Percentiles rank a stretch among this genome's conserved stretches.
phyloP scores from a whole-genome alignment of 2,888 invertebrate genomes.

The Trissolcus brochymenae region DNA sequence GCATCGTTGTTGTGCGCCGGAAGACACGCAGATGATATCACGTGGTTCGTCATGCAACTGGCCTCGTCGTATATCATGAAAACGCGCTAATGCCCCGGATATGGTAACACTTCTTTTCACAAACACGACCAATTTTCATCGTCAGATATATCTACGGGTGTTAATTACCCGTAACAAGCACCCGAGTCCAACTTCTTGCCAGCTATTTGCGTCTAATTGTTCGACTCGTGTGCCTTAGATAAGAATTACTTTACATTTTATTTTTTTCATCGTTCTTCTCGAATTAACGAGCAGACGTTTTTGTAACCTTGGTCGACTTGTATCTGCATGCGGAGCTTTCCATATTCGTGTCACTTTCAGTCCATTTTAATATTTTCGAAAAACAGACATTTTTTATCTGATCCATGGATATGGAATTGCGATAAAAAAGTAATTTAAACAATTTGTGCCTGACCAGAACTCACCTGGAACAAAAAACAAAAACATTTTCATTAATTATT shows the following conservation, averaged over 20 bases:
- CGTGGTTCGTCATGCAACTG: constrained; percentile 53
- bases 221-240: constrained; percentile 39
- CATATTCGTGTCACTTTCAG: background rate
- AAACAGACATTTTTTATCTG: background rate
- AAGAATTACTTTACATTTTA: constrained; percentile 52
- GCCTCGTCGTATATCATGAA: constrained; percentile 49
- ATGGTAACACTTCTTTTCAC: constrained; percentile 55
- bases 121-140: constrained; percentile 58
- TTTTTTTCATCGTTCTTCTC: constrained; percentile 19
- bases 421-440: background rate
- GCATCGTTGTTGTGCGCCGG: constrained; percentile 45
- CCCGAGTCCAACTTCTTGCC: constrained; percentile 7
- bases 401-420: background rate
- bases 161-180: constrained; percentile 56
- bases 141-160: constrained; percentile 53
- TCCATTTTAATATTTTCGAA: background rate
- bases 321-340: constrained; percentile 5
- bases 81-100: constrained; percentile 56
- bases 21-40: constrained; percentile 56
- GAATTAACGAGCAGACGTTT: constrained; percentile 29
- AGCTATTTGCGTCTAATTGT: constrained; percentile 37
- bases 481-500: no score
- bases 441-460: background rate
- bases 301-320: constrained; percentile 28
- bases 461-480: background rate